These are phyloP conservation scores for Aurelia coerulea DNA, from an alignment of 30 jellyfish, hydroid and myxozoan species.

Conservation along the genomic window DNA sequence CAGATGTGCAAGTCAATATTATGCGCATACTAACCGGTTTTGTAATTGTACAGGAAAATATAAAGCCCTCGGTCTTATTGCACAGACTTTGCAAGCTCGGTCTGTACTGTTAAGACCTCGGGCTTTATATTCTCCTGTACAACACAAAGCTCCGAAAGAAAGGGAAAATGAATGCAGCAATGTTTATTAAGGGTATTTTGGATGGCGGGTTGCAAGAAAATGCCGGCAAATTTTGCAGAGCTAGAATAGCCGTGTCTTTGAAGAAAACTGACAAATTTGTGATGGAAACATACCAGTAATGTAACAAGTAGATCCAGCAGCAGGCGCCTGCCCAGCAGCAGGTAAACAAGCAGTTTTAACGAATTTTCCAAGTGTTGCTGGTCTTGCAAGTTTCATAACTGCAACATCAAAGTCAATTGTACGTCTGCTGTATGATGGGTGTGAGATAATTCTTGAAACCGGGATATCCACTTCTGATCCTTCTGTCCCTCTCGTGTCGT, in stretches of 20 bases:
- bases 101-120: too few species aligned
- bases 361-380: constrained; percentile 62
- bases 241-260: neutral
- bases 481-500: constrained; percentile 29
- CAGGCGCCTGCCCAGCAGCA: constrained; percentile 42
- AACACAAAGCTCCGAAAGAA: too few species aligned
- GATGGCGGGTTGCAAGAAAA: too few species aligned
- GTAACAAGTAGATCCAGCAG: constrained; percentile 76
- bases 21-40: too few species aligned
- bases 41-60: too few species aligned
- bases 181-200: too few species aligned
- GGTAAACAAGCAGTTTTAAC: constrained; percentile 85
- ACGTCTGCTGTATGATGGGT: constrained; percentile 31
- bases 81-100: too few species aligned
- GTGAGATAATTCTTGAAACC: constrained; percentile 56
- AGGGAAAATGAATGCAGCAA: too few species aligned
- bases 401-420: constrained; percentile 83
- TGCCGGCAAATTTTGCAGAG: neutral
- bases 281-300: constrained; percentile 68
- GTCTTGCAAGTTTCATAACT: constrained; percentile 64
- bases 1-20: too few species aligned
- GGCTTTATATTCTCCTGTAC: too few species aligned
- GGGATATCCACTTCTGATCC: constrained; percentile 52
- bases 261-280: neutral
- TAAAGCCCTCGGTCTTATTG: too few species aligned